Conservation (phyloP, 2,888 invertebrate species). For the Allophyes oxyacanthae region DNA sequence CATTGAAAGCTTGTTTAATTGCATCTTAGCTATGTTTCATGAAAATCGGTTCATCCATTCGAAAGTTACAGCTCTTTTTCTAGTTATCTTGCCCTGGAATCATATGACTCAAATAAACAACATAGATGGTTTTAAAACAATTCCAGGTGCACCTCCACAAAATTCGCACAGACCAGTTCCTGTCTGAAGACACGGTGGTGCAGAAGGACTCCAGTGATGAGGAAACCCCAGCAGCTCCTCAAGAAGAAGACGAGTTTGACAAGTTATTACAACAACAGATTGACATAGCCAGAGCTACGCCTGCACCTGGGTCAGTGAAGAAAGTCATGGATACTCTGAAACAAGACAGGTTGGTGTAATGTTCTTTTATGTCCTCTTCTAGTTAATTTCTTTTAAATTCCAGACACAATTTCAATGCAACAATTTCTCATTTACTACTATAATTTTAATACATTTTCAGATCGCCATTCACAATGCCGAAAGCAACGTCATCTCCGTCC, state of each 20-base stretch:
- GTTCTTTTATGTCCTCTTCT: neutral
- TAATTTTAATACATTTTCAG: slow-evolving; percentile 62
- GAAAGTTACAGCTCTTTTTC: too few species aligned
- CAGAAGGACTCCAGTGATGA: slow-evolving; percentile 85
- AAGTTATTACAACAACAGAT: slow-evolving; percentile 91
- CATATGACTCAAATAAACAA: too few species aligned
- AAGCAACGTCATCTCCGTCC: slow-evolving; percentile 83
- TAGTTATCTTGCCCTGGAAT: too few species aligned
- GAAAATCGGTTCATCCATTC: too few species aligned
- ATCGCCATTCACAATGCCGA: slow-evolving; percentile 69
- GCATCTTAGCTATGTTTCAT: too few species aligned
- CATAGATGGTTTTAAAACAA: neutral
- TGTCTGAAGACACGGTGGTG: slow-evolving; percentile 79
- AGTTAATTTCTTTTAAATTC: too few species aligned
- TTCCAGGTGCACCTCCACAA: slow-evolving; percentile 91
- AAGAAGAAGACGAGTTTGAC: slow-evolving; percentile 91
- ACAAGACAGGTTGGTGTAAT: slow-evolving; percentile 59
- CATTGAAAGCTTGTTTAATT: too few species aligned
- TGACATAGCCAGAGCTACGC: slow-evolving; percentile 86
- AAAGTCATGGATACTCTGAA: slow-evolving; percentile 61
- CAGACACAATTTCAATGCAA: too few species aligned
- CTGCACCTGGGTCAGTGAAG: slow-evolving; percentile 70
- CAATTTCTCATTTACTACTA: too few species aligned
- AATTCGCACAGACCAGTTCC: slow-evolving; percentile 90
- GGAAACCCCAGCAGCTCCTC: slow-evolving; percentile 66